Evolutionary conservation across 2,888 invertebrate genomes (phyloP), one percentile per base, ranked within the genome.

Genomic region (Netelia inedita): DNA sequence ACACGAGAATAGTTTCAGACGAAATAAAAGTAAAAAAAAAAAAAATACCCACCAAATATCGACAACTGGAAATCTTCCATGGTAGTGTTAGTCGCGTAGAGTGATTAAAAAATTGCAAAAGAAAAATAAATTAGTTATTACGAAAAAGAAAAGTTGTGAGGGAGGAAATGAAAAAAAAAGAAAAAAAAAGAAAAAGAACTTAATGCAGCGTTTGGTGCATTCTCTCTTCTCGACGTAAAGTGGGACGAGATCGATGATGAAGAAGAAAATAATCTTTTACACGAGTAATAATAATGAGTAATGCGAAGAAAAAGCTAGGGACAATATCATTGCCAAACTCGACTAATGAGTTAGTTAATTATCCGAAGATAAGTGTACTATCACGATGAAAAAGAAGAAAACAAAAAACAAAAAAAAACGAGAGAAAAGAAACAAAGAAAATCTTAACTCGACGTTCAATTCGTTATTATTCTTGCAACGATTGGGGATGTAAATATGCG

Each of bases 321-420:
- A 93, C 92, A 93, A 93, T 93, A 93, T 91, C 91, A 93, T 93
- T 93, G 93, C 93, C 93, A 93, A 93, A 93, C 90, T 93, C 87
- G 87, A 90, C 91, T 90, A 91, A 91, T 90, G 90, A 89, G 91
- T 91, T 92, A 91, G 90, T 91, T 90, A 89, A 92, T 72, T 88
- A 91, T 90, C 89, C 89, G 87, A 89, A 86, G 86, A 79, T 80
- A 61, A 78, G 81, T 79, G 75, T 85, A 82, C 86, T 88, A 86
- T 81, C 72, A 53, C n/a, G n/a, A 23, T 53, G 19, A 69, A 78
- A 41, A 66, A 41, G 72, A 71, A 41, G 2, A 53, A 50, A 69
- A 35, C 23, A 50, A 59, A 19, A 68, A 63, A 55, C n/a, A n/a
- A n/a, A n/a, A n/a, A n/a, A n/a, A n/a, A n/a, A 21, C 41, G 16